These are phyloP conservation scores for Mus pahari DNA, from an alignment of 2,113 vertebrate genomes.

Conservation along the genomic window DNA sequence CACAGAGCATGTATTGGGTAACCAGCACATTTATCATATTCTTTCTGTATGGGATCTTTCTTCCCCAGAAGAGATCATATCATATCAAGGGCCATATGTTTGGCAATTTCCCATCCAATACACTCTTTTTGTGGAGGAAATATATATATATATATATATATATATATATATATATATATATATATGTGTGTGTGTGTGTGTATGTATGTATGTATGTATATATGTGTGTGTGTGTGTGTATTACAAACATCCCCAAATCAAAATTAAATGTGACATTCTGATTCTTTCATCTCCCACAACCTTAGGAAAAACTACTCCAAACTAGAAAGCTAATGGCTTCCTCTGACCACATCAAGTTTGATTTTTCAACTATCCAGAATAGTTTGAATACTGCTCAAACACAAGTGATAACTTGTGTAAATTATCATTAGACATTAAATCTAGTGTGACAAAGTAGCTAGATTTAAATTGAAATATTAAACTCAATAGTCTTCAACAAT, in stretches of 20 bases:
- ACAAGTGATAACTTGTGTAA: conserved; percentile 27
- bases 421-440: conserved; percentile 40
- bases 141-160: neutral
- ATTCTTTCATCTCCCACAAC: neutral
- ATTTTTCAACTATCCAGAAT: neutral
- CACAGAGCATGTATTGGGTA: conserved; percentile 80
- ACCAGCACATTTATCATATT: conserved; percentile 85
- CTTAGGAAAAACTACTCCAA: conserved; percentile 10
- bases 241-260: too few species aligned
- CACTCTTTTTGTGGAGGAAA: conserved; percentile 13
- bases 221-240: too few species aligned
- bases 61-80: conserved; percentile 21
- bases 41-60: conserved; percentile 37
- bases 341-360: neutral
- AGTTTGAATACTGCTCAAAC: conserved; percentile 17
- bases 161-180: neutral
- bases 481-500: neutral
- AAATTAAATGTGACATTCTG: neutral
- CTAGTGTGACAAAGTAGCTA: neutral
- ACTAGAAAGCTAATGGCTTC: conserved; percentile 20
- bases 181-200: neutral
- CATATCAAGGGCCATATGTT: neutral
- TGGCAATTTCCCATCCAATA: neutral
- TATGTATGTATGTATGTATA: too few species aligned
- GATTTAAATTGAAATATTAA: conserved; percentile 41